Percentiles rank a stretch among this genome's conserved stretches.
These are phyloP conservation scores for Triplophysa yarkandensis DNA, from an alignment of 2,797 vertebrate genomes.

Conservation along the genomic window DNA sequence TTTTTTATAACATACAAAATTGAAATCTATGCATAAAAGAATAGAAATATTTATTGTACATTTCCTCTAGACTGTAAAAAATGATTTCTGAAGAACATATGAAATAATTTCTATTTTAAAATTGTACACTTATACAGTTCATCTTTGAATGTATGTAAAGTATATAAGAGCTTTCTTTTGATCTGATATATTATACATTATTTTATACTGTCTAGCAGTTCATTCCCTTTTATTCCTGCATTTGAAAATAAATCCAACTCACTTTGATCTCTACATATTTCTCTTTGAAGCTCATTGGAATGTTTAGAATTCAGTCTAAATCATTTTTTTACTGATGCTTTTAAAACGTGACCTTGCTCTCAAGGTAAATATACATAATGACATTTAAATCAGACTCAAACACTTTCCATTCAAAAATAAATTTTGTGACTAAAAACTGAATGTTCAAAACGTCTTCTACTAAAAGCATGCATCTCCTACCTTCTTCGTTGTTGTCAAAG, in stretches of 20 bases:
- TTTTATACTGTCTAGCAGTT: constrained; percentile 8
- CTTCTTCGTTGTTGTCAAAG: not conserved
- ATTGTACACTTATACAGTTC: constrained; percentile 3
- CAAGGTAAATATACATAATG: not conserved
- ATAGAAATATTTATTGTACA: not conserved
- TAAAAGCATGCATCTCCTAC: not conserved
- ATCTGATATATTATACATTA: constrained; percentile 16
- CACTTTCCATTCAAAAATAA: not conserved
- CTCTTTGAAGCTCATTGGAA: not conserved
- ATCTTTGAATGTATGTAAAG: not conserved
- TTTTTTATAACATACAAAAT: not conserved
- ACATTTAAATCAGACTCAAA: not conserved
- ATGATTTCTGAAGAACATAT: constrained; percentile 8
- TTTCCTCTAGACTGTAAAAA: constrained; percentile 8
- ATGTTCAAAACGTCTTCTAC: not conserved
- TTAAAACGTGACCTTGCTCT: constrained; percentile 3
- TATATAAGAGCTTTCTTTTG: constrained; percentile 34
- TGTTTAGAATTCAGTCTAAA: not conserved
- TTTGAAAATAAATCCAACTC: constrained; percentile 34
- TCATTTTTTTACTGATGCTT: not conserved
- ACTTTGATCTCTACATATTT: not conserved
- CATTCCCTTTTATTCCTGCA: constrained; percentile 15
- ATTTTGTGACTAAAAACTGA: not conserved
- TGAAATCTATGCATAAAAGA: constrained; percentile 41
- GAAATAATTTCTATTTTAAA: constrained; percentile 15